Conservation (phyloP, 2,113 vertebrate species). For the Ivindomyrus marchei region DNA sequence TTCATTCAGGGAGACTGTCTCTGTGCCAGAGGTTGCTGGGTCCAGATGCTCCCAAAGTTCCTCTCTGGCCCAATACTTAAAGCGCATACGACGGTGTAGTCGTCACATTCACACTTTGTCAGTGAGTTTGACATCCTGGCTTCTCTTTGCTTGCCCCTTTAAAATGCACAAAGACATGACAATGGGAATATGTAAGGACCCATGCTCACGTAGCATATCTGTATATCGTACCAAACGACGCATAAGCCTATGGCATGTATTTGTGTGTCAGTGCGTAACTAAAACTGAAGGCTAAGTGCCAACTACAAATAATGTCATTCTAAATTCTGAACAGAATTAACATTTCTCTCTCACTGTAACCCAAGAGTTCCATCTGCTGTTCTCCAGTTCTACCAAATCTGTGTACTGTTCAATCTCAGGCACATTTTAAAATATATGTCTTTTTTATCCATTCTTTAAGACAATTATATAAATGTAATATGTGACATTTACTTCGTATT, state of each 20-base stretch:
- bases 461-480: neutral
- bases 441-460: neutral
- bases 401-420: neutral
- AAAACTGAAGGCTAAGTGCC: neutral
- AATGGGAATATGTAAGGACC: conserved; percentile 21
- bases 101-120: neutral
- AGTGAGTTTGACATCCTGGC: conserved; percentile 26
- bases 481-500: neutral
- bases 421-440: neutral
- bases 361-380: conserved; percentile 31
- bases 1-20: conserved; percentile 17
- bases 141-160: conserved; percentile 8
- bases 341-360: conserved; percentile 19
- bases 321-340: conserved; percentile 27
- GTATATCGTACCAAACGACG: no score
- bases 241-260: neutral
- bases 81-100: neutral
- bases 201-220: neutral
- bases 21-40: conserved; percentile 21
- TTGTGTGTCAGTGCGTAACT: neutral
- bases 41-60: conserved; percentile 24
- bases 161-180: neutral
- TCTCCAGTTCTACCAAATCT: neutral
- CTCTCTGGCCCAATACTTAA: conserved; percentile 26
- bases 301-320: conserved; percentile 23